Percentiles rank a stretch among this genome's conserved stretches.
Evolutionary conservation across 1,140 invertebrate species (phyloP).

Genomic region (Drosophila triauraria): DNA sequence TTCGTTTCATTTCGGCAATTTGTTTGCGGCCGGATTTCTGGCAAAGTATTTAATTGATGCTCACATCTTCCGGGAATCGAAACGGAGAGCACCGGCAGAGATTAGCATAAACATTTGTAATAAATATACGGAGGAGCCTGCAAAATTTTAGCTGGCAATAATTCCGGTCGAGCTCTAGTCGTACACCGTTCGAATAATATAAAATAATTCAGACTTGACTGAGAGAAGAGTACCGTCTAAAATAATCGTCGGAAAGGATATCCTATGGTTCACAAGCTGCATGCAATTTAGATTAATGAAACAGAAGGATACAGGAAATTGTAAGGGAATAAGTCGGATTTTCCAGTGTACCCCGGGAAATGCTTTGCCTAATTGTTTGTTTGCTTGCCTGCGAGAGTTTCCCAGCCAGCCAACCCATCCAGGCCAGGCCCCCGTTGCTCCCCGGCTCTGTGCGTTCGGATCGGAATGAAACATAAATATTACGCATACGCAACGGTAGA

Average conservation of each 20-base stretch:
- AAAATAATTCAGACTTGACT: background rate
- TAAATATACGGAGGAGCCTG: slow-evolving; percentile 45
- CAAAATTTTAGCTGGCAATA: slow-evolving; percentile 50
- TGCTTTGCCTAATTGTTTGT: slow-evolving; percentile 71
- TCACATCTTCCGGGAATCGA: slow-evolving; percentile 57
- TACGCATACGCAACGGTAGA: slow-evolving; percentile 63
- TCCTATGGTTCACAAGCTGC: too few species aligned
- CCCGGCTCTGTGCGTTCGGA: slow-evolving; percentile 21
- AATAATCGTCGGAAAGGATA: background rate
- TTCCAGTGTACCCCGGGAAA: slow-evolving; percentile 26
- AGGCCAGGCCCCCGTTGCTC: background rate
- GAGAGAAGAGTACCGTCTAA: background rate
- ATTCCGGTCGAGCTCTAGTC: slow-evolving; percentile 44
- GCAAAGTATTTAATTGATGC: slow-evolving; percentile 72
- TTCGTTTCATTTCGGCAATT: slow-evolving; percentile 68
- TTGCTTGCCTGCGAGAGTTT: slow-evolving; percentile 45
- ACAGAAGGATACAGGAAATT: background rate
- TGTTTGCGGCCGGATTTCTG: slow-evolving; percentile 38
- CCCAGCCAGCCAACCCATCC: background rate
- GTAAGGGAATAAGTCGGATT: background rate
- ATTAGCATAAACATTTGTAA: slow-evolving; percentile 79
- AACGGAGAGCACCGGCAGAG: slow-evolving; percentile 48
- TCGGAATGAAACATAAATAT: slow-evolving; percentile 79
- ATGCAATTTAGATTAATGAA: background rate
- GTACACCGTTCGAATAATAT: slow-evolving; percentile 2